Evolutionary conservation across 2,888 invertebrate species (phyloP), one percentile per base, ranked within the genome.

Genomic region (Phortica magna): DNA sequence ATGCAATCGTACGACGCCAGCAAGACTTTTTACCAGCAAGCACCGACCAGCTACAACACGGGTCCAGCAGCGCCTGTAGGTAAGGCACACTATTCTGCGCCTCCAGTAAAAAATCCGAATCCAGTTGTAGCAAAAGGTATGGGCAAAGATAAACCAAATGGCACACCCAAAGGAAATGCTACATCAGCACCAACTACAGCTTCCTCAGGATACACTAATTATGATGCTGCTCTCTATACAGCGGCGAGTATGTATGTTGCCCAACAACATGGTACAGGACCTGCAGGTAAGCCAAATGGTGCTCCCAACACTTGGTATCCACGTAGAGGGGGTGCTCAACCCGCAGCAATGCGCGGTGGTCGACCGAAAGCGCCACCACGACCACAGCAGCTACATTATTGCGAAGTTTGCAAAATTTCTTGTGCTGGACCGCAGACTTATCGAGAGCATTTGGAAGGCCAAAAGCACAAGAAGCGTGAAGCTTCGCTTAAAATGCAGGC

Each of bases 381-480:
- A 89, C 96, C 97, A 43, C 97, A 98, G 91, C 97, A 98, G 90
- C 93, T 99, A 81, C 98, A 98, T 92, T 99, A 99, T 93, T 99
- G 99, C 92, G 99, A 99, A 92, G 98, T 99, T 14, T 99, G 99
- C 93, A 99, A 99, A 93, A 99, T 99, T 89, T 98, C 98, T 89
- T 99, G 98, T 92, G 98, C 98, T 81, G 98, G 98, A 0, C 97
- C 97, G 4, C 97, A 97, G 93, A 97, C 98, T 0, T 98, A 97
- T 91, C 94, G 96, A 82, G 99, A 99, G 92, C 99, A 99, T 93
- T 93, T 99, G 90, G 99, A 99, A 91, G 99, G 99, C 0, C 98
- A 99, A 92, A 98, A 98, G 92, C 99, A 99, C 93, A 99, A 99
- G 94, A 99, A 99, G 94, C 98, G 99, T 92, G 99, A 99, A 92